Evolutionary conservation across 1,140 invertebrate genomes (phyloP).

Genomic region (Anthonomus grandis): DNA sequence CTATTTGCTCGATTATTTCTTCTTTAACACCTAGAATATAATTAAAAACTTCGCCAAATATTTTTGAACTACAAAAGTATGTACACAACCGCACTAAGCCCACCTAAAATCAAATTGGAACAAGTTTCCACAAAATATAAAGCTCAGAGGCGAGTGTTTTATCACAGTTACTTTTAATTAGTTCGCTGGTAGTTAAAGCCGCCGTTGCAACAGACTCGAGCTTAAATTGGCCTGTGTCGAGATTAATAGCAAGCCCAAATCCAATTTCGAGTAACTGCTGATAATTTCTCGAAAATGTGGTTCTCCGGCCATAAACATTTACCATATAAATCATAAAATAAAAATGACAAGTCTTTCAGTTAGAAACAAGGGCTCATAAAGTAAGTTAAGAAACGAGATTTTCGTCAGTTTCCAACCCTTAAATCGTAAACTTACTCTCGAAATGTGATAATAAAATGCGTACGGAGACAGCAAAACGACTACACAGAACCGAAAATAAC

Average conservation of each 20-base stretch:
- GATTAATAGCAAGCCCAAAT: conserved; percentile 7
- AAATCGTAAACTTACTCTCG: too few relatives aligned
- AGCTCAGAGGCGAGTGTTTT: background rate
- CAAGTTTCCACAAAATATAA: background rate
- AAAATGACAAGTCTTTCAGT: too few relatives aligned
- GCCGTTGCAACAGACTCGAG: background rate
- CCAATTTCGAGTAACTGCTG: too few relatives aligned
- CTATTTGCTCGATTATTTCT: background rate
- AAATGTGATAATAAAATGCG: background rate
- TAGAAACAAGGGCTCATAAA: too few relatives aligned
- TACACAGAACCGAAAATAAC: conserved; percentile 1
- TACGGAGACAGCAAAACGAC: background rate
- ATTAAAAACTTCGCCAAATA: too few relatives aligned
- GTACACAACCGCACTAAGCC: background rate
- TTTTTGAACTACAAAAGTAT: background rate
- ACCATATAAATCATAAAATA: too few relatives aligned
- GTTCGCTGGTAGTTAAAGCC: background rate
- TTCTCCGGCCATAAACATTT: too few relatives aligned
- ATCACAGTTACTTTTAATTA: conserved; percentile 9
- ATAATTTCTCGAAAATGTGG: too few relatives aligned
- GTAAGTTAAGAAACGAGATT: too few relatives aligned
- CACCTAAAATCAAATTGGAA: background rate
- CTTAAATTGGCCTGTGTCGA: conserved; percentile 1
- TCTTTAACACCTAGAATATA: background rate
- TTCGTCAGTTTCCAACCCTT: too few relatives aligned